Base-by-base conservation (phyloP, 2,113 vertebrate genomes). In the Spea bombifrons region DNA sequence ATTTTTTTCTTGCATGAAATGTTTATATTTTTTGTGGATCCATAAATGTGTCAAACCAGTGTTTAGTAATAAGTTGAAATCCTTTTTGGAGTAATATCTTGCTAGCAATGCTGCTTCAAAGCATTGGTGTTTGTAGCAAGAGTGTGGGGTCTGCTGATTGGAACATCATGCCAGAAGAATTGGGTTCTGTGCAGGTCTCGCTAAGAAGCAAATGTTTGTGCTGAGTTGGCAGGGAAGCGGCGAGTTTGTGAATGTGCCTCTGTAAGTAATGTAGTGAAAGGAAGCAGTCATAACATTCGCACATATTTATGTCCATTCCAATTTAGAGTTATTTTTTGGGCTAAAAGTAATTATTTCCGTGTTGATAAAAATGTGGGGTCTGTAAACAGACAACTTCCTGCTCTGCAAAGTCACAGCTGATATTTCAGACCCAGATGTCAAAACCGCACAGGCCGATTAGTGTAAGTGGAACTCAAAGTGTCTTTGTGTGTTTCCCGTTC, bases 331-430 rank as follows among this genome's bases (percentile, higher is more conserved):
- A 10, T 74, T 82, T 78, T 30, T 30, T 15, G 78, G 9, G 73
- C 73, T 17, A 63, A 49, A 52, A 61, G 47, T 45, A 7, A 2
- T 17, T 46, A 3, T 75, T 79, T 81, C 66, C 44, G 82, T 86
- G 52, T 80, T 75, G 0, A 71, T 6, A 45, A 66, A 8, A 43
- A 75, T 61, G 8, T 0, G 0, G 50, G 43, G 12, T 13, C 30
- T 66, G 17, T 50, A 73, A 81, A 81, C 46, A 53, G 30, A 45
- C 68, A 71, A 0, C 67, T 81, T 80, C 12, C 45, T 55, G 0
- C 70, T 72, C 75, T 84, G 6, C 0, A 52, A 57, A 8, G 4
- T 71, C 82, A 76, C 64, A 79, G 64, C 4, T 65, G 9, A 44
- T 50, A 59, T 73, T 15, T 61, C 44, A 72, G 52, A 12, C 53